Base-by-base conservation (phyloP, 1,140 invertebrate genomes). In the Latrodectus geometricus region DNA sequence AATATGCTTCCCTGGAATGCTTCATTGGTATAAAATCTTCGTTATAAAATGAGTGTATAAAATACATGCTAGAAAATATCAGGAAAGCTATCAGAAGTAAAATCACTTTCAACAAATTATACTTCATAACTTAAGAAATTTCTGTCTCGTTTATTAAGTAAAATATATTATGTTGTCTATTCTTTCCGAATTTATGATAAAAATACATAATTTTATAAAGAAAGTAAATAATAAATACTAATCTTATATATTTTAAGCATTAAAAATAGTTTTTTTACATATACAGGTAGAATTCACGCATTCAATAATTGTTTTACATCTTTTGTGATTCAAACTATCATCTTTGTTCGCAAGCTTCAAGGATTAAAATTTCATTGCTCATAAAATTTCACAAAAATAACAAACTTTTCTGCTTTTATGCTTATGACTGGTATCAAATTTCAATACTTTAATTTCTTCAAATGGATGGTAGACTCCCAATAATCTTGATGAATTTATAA, bases 1-100 rank as follows among this genome's bases (percentile, higher is more conserved):
- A 5, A 35, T 49, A 69, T 8, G 35, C 7, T 4, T 23, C 52
- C 8, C n/a, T 70, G 14, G 54, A 20, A 15, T 11, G 56, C 56
- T 69, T 86, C 8, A 61, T 52, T 15, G 61, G 83, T 8, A 61
- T 14, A 70, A 70, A 20, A 14, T n/a, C 20, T 77, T 77, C 21
- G 56, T 48, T 48, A 21, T 86, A 78, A 86, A 77, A 86, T n/a
- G 49, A n/a, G n/a, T 78, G 75, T 48, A 86, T 23, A 21, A 70
- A 86, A 61, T 86, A 86, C 12, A 86, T 20, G 66, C 83, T 86
- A 49, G 83, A 77, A 86, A 86, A 86, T 61, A 78, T 49, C 35
- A 86, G 54, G 15, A 86, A 86, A 8, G 69, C 8, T 54, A 50
- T 48, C 15, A 78, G 65, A 66, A 77, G 49, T 21, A 72, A 11